A percentile compares a stretch with the other conserved stretches of the same genome.
phyloP scores from a whole-genome alignment of 2,113 vertebrate species.

The Paraplagusia blochii region DNA sequence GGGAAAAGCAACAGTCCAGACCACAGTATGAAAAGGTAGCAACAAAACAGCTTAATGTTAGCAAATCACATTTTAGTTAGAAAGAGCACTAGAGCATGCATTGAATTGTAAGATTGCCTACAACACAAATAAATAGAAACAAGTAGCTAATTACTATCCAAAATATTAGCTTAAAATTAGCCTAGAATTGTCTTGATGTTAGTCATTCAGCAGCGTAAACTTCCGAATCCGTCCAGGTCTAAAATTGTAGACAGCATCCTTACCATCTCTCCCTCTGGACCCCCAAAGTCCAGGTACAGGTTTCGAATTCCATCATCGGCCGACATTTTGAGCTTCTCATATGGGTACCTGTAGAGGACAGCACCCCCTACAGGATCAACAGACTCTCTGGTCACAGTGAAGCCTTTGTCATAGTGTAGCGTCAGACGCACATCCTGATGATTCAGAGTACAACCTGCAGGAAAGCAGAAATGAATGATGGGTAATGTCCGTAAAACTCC shows the following conservation, averaged over 20 bases:
- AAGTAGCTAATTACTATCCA: no score
- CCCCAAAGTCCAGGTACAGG: constrained; percentile 94
- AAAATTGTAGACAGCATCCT: not conserved
- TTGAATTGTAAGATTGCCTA: no score
- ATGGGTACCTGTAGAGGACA: constrained; percentile 87
- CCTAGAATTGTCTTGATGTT: no score
- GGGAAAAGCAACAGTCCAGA: not conserved
- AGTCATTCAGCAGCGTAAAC: no score
- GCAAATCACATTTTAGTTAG: no score
- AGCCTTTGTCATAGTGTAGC: constrained; percentile 93
- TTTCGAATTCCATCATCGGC: constrained; percentile 89
- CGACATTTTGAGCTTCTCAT: constrained; percentile 92
- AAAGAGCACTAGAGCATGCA: no score
- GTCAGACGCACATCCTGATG: constrained; percentile 86
- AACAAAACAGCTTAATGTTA: no score
- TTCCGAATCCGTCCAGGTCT: not conserved
- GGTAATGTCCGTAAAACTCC: not conserved
- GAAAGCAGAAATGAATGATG: not conserved
- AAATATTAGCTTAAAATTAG: no score
- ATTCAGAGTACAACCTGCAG: constrained; percentile 84
- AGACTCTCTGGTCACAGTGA: constrained; percentile 83
- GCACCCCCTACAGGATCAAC: constrained; percentile 64
- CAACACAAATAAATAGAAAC: no score
- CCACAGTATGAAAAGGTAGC: no score
- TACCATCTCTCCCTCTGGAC: constrained; percentile 95